Evolutionary conservation across 1,140 invertebrate genomes (phyloP), one percentile per base, ranked within the genome.

Genomic region (Magallana angulata): DNA sequence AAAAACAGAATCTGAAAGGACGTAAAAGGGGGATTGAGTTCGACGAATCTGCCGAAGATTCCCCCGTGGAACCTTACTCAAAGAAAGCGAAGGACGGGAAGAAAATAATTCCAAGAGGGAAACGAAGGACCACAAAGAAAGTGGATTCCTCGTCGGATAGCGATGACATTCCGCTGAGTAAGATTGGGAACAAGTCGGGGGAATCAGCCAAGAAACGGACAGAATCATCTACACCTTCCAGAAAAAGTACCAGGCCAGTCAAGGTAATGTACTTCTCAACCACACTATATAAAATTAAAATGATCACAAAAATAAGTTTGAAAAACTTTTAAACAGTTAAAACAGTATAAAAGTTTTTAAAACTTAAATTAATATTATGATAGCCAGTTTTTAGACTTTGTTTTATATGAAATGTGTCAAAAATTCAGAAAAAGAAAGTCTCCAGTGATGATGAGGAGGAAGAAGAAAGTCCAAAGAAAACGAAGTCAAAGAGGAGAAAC

Each of bases 401-500:
- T 48, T 48, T 48, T 48, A 48, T 48, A 0, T 48, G 3, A 48
- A 48, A 48, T 48, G 5, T 5, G 5, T 64, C 71, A 60, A 83
- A 36, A 64, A 82, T 87, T 24, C 24, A 90, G 89, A 90, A 88
- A 82, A 90, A 90, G 83, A 90, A 88, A 76, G 82, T 86, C 82
- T 85, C 87, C 7, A 87, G 87, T 88, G 90, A 90, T 62, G 90
- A 90, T 62, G 90, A 90, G 12, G 90, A 90, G 12, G 89, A 90
- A 14, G 82, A 68, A n/a, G 59, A 60, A 60, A 58, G 57, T 57
- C 68, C 68, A 30, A 76, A 82, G 56, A 57, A 57, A n/a, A 82
- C 48, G 9, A 82, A 82, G n/a, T 82, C 81, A n/a, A 82, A 82
- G 16, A 14, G 57, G 57, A 16, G 16, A 82, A 82, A 82, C 9